Base-by-base conservation (phyloP, 2,113 vertebrate species). In the Muntiacus reevesi region DNA sequence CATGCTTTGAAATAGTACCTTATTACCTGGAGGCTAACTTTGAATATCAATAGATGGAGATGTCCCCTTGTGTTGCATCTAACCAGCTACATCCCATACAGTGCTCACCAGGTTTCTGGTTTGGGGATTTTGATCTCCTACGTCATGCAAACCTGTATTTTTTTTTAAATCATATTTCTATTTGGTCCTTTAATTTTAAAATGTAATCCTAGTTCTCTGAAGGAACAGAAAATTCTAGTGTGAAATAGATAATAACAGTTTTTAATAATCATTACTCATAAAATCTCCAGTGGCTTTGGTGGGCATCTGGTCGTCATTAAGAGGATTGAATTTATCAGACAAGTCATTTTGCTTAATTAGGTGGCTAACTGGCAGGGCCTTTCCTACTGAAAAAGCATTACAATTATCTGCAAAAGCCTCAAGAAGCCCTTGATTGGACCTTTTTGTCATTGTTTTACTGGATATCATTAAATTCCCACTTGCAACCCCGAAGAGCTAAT, bases 231-330 rank as follows among this genome's bases (percentile, higher is more conserved):
- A 89, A 93, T 47, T 45, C 84, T 76, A 62, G 21, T 93, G 16
- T 91, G 86, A 98, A 98, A 98, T 60, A 11, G 13, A 91, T 96
- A 96, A 97, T 96, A 94, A 0, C 2, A 96, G 94, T 98, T 98
- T 97, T 94, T 98, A 98, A 87, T 96, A 98, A 98, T 97, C 95
- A 98, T 98, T 98, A 98, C n/a, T 98, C 94, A 95, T 52, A 86
- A 96, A 98, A 97, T 98, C 97, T 94, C 95, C 95, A 96, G 95
- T 94, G 98, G 96, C 97, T 98, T 98, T 98, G 98, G 94, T 97
- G 98, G 98, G 98, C 98, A 99, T 99, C 98, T 99, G 98, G 98
- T 98, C 83, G 47, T 99, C 98, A 98, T 99, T 99, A 99, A 98
- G 98, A 98, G 97, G 98, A 99, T 98, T 99, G 98, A 98, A 99